These are phyloP conservation scores for Erpornis zantholeuca DNA, from an alignment of 2,113 vertebrate species.

Conservation along the genomic window DNA sequence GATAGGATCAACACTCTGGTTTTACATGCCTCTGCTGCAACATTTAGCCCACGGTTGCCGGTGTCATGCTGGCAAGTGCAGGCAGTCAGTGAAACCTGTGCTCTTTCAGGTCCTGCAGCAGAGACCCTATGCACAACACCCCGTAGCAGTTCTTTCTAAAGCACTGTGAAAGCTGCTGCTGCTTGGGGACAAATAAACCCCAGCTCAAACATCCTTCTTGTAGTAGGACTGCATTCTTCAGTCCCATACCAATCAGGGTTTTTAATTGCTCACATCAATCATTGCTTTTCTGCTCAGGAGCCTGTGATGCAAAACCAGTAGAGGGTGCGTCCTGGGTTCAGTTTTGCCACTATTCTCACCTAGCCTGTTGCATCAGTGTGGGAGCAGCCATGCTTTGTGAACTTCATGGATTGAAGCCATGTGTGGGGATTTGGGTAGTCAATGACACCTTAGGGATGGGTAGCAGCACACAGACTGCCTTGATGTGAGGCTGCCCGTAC, in stretches of 20 bases:
- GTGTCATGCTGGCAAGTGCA: neutral
- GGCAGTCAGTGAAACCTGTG: neutral
- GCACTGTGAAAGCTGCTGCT: neutral
- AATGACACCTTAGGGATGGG: neutral
- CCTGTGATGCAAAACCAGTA: neutral
- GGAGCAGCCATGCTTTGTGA: neutral
- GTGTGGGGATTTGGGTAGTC: neutral
- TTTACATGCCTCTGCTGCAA: neutral
- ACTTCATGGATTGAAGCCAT: neutral
- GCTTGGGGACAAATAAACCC: neutral
- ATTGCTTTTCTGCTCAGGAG: neutral
- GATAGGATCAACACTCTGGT: neutral
- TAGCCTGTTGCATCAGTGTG: neutral
- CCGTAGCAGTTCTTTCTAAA: neutral
- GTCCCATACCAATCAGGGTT: neutral
- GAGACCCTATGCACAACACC: no score
- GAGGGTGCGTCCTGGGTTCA: neutral
- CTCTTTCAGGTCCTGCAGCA: neutral
- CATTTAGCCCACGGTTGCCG: neutral
- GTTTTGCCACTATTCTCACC: neutral
- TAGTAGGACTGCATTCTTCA: neutral
- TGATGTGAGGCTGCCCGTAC: neutral
- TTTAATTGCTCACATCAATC: neutral
- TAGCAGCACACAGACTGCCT: neutral
- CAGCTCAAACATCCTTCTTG: neutral